Evolutionary conservation across 2,888 invertebrate species (phyloP).

Genomic region (Caenorhabditis zanzibari): DNA sequence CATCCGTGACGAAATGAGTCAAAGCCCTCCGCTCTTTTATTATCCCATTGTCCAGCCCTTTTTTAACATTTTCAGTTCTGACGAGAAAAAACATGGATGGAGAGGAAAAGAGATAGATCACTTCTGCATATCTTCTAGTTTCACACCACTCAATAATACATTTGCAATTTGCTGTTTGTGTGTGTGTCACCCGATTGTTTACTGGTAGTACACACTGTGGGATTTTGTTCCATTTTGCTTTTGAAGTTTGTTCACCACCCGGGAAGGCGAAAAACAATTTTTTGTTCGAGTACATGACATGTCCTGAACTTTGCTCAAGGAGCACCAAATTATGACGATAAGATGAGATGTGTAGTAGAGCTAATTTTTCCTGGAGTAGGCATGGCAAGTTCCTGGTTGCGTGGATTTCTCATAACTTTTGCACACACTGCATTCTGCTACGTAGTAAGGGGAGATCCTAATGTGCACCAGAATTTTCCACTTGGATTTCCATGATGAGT

Average conservation of each 20-base stretch:
- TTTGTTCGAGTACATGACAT: conserved; percentile 18
- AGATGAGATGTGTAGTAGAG: conserved; percentile 23
- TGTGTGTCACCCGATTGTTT: conserved; percentile 45
- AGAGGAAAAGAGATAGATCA: conserved; percentile 29
- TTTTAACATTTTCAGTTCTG: conserved; percentile 37
- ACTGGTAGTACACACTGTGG: conserved; percentile 32
- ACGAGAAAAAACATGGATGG: conserved; percentile 20
- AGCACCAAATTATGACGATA: neutral
- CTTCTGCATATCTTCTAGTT: conserved; percentile 5
- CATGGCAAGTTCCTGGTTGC: conserved; percentile 46
- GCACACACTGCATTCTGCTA: conserved; percentile 39
- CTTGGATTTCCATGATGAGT: conserved; percentile 45
- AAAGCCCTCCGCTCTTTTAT: conserved; percentile 24
- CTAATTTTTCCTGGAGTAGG: conserved; percentile 15
- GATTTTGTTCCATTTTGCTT: neutral
- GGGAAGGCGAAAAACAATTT: conserved; percentile 1
- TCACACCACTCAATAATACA: conserved; percentile 28
- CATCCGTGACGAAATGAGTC: conserved; percentile 45
- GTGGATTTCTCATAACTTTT: conserved; percentile 19
- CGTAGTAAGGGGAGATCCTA: conserved; percentile 49
- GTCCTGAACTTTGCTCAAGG: conserved; percentile 36
- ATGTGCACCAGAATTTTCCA: conserved; percentile 56
- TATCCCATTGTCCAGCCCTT: conserved; percentile 30
- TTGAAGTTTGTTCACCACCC: conserved; percentile 11
- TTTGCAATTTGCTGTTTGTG: conserved; percentile 13